Evolutionary conservation across 2,113 vertebrate species (phyloP).

Genomic region (Petaurus breviceps): DNA sequence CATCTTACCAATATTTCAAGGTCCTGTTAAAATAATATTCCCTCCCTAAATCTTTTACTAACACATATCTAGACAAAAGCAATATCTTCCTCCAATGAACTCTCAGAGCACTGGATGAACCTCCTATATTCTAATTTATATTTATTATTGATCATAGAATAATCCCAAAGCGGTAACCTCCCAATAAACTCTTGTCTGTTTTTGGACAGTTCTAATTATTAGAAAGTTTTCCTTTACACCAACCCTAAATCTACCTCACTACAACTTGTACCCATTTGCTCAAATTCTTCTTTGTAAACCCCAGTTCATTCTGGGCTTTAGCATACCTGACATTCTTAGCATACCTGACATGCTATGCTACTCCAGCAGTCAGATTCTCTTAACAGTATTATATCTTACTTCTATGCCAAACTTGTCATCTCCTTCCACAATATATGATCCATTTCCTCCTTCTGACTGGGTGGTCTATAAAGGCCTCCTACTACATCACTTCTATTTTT

Average conservation of each 20-base stretch:
- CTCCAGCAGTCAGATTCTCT: too few species aligned
- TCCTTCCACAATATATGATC: not conserved
- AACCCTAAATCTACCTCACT: not conserved
- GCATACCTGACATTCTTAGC: not conserved
- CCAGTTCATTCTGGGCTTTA: not conserved
- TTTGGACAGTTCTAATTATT: not conserved
- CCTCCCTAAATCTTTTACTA: not conserved
- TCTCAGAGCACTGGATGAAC: constrained; percentile 16
- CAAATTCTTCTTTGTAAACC: not conserved
- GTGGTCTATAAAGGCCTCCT: not conserved
- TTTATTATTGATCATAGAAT: not conserved
- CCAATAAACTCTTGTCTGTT: not conserved
- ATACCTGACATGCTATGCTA: not conserved
- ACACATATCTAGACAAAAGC: not conserved
- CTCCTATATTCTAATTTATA: constrained; percentile 2
- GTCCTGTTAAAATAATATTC: constrained; percentile 5
- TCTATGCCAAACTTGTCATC: not conserved
- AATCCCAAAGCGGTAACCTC: not conserved
- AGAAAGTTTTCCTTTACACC: constrained; percentile 20
- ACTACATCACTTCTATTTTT: not conserved
- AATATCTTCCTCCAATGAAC: not conserved
- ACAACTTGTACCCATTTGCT: not conserved
- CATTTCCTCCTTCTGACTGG: not conserved
- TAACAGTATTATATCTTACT: not conserved
- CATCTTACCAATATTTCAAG: not conserved